Conservation (phyloP, 2,888 invertebrate genomes). For the Tenthredo scrophulariae region DNA sequence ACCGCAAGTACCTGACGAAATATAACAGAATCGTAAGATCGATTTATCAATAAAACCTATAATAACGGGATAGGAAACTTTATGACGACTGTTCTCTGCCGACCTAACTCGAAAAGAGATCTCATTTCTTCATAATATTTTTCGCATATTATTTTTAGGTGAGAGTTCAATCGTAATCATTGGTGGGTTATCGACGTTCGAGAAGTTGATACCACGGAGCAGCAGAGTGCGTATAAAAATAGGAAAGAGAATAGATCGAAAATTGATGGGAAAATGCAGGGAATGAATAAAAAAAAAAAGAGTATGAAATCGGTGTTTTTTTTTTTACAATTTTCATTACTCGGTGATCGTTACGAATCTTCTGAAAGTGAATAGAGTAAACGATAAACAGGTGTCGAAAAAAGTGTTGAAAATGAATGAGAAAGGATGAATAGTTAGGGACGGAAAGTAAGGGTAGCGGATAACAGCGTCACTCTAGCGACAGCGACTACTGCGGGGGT, state of each 20-base stretch:
- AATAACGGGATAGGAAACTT: background rate
- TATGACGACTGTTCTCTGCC: no score
- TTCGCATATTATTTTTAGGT: background rate
- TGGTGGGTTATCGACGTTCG: background rate
- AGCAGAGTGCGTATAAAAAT: no score
- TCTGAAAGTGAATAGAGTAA: no score
- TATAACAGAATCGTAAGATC: background rate
- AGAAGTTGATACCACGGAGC: background rate
- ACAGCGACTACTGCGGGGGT: background rate
- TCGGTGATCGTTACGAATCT: no score
- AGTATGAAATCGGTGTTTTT: no score
- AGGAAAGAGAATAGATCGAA: no score
- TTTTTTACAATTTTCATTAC: no score
- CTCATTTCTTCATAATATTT: background rate
- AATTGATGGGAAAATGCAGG: no score
- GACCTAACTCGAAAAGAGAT: background rate
- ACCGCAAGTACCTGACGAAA: background rate
- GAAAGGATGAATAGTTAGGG: background rate
- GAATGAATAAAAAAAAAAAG: no score
- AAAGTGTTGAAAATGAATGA: background rate
- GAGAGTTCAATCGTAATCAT: background rate
- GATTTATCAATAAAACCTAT: background rate
- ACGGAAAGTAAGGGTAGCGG: background rate
- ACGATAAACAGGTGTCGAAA: background rate
- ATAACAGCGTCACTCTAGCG: background rate